Conservation (phyloP, 2,113 vertebrate species). For the Sterrhoptilus dennistouni region DNA sequence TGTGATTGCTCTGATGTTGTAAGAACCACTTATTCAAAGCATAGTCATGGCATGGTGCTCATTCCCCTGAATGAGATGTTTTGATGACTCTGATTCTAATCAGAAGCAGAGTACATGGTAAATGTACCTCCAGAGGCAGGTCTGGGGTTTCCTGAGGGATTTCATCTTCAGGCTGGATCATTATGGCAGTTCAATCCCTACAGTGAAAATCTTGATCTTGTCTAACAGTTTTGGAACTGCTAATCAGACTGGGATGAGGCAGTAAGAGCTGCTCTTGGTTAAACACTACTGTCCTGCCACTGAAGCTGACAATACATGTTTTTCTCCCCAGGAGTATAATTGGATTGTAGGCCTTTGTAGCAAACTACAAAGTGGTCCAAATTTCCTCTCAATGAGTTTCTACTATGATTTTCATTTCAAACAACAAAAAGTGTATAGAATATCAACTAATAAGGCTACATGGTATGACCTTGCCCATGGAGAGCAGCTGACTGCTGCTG, state of each 20-base stretch:
- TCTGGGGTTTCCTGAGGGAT: background rate
- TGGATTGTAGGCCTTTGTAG: background rate
- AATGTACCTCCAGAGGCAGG: background rate
- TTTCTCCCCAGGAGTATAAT: slow-evolving; percentile 4
- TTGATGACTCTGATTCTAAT: background rate
- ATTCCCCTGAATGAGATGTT: background rate
- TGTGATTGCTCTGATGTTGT: background rate
- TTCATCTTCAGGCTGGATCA: background rate
- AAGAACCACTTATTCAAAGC: background rate
- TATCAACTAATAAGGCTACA: background rate
- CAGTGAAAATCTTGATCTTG: background rate
- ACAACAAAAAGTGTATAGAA: background rate
- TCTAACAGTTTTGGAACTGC: background rate
- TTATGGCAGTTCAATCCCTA: background rate
- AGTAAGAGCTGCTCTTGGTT: background rate
- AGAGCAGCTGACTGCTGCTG: background rate
- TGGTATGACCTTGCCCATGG: background rate
- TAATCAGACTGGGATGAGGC: background rate
- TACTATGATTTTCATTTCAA: background rate
- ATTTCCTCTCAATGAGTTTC: background rate
- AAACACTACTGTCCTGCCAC: background rate
- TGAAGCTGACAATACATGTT: background rate
- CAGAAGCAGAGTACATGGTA: background rate
- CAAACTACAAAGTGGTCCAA: background rate
- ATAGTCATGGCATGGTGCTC: background rate